Percentiles rank a stretch among this genome's conserved stretches.
These are phyloP conservation scores for Temnothorax longispinosus DNA, from an alignment of 1,140 invertebrate genomes.

Conservation along the genomic window DNA sequence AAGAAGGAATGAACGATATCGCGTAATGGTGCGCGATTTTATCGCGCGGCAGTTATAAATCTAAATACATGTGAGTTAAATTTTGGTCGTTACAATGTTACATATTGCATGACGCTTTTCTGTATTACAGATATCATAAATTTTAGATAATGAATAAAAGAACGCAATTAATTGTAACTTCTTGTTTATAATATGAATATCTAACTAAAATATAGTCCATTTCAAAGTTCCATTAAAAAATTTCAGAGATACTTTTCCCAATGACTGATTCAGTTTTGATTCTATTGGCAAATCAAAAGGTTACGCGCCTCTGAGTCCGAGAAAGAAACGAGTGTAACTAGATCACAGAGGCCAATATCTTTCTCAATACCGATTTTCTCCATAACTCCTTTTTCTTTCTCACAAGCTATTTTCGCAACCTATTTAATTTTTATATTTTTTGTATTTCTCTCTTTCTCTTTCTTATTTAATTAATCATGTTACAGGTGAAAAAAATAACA, in stretches of 20 bases:
- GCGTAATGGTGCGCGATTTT: constrained; percentile 26
- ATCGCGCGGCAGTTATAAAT: background rate
- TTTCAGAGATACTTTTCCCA: background rate
- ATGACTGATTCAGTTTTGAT: background rate
- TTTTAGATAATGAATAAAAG: background rate
- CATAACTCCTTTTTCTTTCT: background rate
- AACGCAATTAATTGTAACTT: background rate
- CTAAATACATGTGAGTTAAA: background rate
- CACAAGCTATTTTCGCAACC: background rate
- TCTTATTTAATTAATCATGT: background rate
- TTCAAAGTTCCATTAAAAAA: background rate
- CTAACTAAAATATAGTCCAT: background rate
- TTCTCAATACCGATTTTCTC: background rate
- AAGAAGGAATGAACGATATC: background rate
- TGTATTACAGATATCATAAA: background rate
- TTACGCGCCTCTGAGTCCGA: background rate
- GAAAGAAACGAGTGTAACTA: background rate
- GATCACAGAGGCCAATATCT: background rate
- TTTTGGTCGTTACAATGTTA: background rate
- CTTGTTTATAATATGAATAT: background rate
- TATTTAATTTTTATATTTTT: background rate
- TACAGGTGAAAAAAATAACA: background rate
- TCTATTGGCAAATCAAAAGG: background rate
- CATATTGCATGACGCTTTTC: background rate
- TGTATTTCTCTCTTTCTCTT: background rate